Evolutionary conservation across 2,797 vertebrate genomes (phyloP).

Genomic region (Sorex maritimensis): DNA sequence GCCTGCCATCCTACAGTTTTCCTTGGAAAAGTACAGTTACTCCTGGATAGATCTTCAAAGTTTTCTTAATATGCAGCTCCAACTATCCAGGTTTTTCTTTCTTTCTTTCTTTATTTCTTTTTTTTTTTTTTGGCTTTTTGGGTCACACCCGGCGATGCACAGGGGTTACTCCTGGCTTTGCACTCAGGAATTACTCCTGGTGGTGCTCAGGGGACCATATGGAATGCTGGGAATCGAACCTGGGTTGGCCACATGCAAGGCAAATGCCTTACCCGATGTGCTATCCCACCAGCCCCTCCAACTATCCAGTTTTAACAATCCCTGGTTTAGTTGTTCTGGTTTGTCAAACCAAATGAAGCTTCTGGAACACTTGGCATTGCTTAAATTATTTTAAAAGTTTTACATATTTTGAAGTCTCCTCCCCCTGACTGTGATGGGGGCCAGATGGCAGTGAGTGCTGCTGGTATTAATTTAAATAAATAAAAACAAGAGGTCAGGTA

Average conservation of each 20-base stretch:
- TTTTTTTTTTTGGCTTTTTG: too few relatives aligned
- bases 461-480: constrained; percentile 75
- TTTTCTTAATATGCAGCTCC: background rate
- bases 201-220: too few relatives aligned
- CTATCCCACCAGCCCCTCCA: background rate
- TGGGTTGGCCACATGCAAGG: too few relatives aligned
- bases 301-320: constrained; percentile 22
- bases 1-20: background rate
- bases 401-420: constrained; percentile 68
- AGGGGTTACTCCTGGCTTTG: too few relatives aligned
- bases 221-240: too few relatives aligned
- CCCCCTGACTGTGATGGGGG: constrained; percentile 8
- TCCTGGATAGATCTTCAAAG: background rate
- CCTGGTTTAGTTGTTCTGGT: background rate
- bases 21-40: background rate
- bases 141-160: too few relatives aligned
- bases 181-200: too few relatives aligned
- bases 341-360: constrained; percentile 35
- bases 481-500: constrained; percentile 71
- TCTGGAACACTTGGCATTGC: constrained; percentile 44
- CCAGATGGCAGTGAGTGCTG: constrained; percentile 56
- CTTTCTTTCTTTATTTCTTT: too few relatives aligned
- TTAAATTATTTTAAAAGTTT: constrained; percentile 74
- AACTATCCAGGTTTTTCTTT: background rate
- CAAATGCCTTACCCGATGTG: too few relatives aligned